phyloP scores from a whole-genome alignment of 2,113 vertebrate genomes.

The Casuarius casuarius region DNA sequence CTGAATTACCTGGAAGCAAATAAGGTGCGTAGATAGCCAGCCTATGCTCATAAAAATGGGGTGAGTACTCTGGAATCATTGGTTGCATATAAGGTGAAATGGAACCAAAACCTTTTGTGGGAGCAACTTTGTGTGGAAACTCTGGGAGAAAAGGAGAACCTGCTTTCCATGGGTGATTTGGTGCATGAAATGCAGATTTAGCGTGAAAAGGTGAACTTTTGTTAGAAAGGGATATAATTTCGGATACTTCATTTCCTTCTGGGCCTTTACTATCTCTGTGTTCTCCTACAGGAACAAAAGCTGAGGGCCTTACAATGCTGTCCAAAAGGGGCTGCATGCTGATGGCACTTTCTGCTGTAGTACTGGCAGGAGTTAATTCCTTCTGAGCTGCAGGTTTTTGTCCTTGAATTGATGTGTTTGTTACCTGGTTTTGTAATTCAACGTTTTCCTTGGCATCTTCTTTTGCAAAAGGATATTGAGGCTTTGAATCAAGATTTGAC shows the following conservation, averaged over 20 bases:
- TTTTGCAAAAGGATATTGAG: conserved; percentile 68
- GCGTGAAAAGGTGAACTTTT: conserved; percentile 68
- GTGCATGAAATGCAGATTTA: conserved; percentile 83
- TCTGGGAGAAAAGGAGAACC: conserved; percentile 76
- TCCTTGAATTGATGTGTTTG: conserved; percentile 42
- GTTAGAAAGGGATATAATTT: conserved; percentile 60
- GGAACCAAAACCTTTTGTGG: conserved; percentile 74
- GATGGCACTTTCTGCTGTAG: conserved; percentile 8
- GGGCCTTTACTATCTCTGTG: conserved; percentile 74
- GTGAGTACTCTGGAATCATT: conserved; percentile 83
- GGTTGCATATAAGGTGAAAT: conserved; percentile 79
- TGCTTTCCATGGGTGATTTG: conserved; percentile 81
- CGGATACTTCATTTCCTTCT: conserved; percentile 61
- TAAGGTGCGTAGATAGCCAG: conserved; percentile 85
- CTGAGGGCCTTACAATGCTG: conserved; percentile 77
- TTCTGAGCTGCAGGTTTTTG: conserved; percentile 60
- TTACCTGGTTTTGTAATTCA: conserved; percentile 57
- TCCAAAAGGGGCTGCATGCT: conserved; percentile 66
- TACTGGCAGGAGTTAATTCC: conserved; percentile 37
- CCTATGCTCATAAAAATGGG: conserved; percentile 84
- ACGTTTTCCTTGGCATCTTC: conserved; percentile 77
- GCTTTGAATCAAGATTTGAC: conserved; percentile 63
- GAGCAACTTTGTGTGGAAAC: conserved; percentile 78
- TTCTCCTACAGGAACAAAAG: conserved; percentile 85
- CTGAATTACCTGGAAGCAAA: conserved; percentile 75